Conservation (phyloP, 2,797 vertebrate species). For the Eutrigla gurnardus region DNA sequence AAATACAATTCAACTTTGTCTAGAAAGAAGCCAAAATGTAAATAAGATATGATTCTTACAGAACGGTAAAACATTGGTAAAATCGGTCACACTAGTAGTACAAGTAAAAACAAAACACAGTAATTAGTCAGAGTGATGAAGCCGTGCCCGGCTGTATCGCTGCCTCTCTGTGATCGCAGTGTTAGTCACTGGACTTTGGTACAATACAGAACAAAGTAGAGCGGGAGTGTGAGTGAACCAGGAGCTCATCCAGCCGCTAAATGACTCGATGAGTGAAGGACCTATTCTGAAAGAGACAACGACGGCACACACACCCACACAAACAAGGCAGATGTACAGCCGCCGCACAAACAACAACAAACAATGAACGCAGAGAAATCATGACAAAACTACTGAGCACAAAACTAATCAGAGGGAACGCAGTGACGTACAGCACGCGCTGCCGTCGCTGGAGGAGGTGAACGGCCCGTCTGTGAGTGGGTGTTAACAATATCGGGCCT, state of each 20-base stretch:
- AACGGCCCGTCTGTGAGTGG: not conserved
- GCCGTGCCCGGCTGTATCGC: conserved; percentile 5
- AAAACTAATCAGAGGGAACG: not conserved
- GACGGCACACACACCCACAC: conserved; percentile 38
- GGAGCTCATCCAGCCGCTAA: conserved; percentile 39
- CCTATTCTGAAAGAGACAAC: conserved; percentile 49
- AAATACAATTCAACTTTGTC: too few relatives aligned
- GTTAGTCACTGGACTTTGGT: conserved; percentile 51
- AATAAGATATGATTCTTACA: not conserved
- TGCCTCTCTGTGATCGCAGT: conserved; percentile 20
- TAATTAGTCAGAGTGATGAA: conserved; percentile 10
- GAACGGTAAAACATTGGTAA: not conserved
- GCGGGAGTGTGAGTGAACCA: conserved; percentile 30
- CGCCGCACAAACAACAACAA: not conserved
- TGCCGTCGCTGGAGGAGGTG: not conserved
- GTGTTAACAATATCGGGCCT: conserved; percentile 31
- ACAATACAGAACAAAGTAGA: conserved; percentile 30
- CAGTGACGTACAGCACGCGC: too few relatives aligned
- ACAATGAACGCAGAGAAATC: not conserved
- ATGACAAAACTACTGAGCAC: not conserved
- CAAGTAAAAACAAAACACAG: not conserved
- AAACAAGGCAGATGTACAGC: not conserved
- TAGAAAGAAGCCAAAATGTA: not conserved
- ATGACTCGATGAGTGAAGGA: conserved; percentile 61
- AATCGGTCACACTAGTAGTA: not conserved